Conservation (phyloP, 1,140 invertebrate genomes). For the Uloborus diversus region DNA sequence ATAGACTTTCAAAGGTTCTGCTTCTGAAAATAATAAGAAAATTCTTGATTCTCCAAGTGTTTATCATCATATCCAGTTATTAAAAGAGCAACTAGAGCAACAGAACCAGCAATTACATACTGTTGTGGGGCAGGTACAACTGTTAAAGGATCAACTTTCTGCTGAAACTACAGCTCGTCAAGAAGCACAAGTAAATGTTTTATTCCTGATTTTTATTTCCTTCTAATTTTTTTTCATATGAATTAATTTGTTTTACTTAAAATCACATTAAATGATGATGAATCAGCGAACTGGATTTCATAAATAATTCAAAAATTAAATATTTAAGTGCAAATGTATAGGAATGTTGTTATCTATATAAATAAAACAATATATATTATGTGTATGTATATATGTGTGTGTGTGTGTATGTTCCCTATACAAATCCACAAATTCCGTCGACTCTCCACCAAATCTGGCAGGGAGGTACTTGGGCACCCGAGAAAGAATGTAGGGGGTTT, state of each 20-base stretch:
- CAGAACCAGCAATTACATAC: conserved; percentile 93
- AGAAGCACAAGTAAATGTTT: conserved; percentile 82
- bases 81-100: conserved; percentile 91
- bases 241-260: neutral
- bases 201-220: neutral
- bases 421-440: no score
- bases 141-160: conserved; percentile 90
- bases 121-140: conserved; percentile 87
- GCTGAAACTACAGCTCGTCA: conserved; percentile 92
- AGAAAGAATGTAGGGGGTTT: no score
- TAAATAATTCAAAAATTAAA: no score
- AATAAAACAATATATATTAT: no score
- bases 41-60: conserved; percentile 63
- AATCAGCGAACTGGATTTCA: no score
- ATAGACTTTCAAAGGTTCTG: neutral
- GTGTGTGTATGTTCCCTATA: no score
- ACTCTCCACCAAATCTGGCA: no score
- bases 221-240: neutral
- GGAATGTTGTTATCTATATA: no score
- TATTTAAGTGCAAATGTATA: no score
- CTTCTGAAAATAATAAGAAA: neutral
- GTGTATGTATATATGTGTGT: no score
- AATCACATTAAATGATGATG: neutral
- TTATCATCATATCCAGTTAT: conserved; percentile 81
- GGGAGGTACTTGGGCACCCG: no score